phyloP scores from a whole-genome alignment of 2,888 invertebrate genomes.

The Cheilosia soror region DNA sequence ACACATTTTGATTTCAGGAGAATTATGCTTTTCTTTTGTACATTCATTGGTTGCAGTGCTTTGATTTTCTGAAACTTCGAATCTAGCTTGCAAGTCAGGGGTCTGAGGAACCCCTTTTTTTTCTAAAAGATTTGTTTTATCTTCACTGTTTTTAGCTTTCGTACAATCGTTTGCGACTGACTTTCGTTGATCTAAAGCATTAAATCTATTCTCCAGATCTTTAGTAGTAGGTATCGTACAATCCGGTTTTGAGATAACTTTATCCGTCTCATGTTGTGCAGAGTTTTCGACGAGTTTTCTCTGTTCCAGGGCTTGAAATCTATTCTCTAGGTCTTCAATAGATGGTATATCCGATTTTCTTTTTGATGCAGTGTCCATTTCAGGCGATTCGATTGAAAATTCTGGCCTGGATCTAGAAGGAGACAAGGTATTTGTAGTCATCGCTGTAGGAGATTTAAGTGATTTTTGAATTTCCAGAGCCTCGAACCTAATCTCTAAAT shows the following conservation, averaged over 20 bases:
- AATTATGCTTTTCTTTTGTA: background rate
- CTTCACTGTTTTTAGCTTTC: constrained; percentile 9
- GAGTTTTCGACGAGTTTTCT: constrained; percentile 6
- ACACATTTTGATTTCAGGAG: background rate
- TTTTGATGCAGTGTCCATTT: background rate
- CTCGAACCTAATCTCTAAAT: constrained; percentile 80
- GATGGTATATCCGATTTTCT: constrained; percentile 78
- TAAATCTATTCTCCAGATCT: constrained; percentile 38
- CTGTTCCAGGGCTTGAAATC: constrained; percentile 80
- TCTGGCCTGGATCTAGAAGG: constrained; percentile 35
- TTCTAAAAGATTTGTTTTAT: background rate
- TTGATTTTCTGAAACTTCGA: constrained; percentile 38
- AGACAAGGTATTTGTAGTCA: constrained; percentile 50
- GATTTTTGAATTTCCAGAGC: constrained; percentile 74
- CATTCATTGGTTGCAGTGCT: background rate
- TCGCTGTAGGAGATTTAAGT: constrained; percentile 57
- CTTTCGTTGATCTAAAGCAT: constrained; percentile 46
- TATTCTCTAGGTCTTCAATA: constrained; percentile 81
- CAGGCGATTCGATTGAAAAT: background rate
- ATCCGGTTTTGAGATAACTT: background rate
- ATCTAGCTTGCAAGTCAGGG: constrained; percentile 30
- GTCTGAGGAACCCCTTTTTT: constrained; percentile 66
- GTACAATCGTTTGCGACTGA: constrained; percentile 7
- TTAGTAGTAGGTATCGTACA: constrained; percentile 15
- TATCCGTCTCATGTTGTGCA: constrained; percentile 3